Conservation (phyloP, 2,113 vertebrate species). For the Bucco capensis region DNA sequence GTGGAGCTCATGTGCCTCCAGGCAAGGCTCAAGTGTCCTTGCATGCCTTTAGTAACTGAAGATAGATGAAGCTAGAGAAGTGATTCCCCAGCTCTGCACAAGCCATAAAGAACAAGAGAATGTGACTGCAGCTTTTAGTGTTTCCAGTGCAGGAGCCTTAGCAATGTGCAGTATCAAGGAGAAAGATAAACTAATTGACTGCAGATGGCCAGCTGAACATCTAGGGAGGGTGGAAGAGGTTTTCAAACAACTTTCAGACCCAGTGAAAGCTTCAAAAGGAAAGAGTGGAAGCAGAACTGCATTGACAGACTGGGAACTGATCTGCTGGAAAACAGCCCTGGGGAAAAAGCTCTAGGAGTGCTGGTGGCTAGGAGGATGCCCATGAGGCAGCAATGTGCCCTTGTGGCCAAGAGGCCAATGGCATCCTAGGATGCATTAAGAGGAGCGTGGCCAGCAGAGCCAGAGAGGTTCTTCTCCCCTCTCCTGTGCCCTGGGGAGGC, state of each 20-base stretch:
- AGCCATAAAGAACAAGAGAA: slow-evolving; percentile 35
- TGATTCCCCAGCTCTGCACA: too few relatives aligned
- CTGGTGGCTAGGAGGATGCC: too few relatives aligned
- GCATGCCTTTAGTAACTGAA: neutral
- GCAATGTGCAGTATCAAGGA: neutral
- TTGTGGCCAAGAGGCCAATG: too few relatives aligned
- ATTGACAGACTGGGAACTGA: neutral
- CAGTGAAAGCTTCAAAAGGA: neutral
- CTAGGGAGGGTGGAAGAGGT: neutral
- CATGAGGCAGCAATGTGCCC: too few relatives aligned
- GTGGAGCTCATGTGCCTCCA: neutral
- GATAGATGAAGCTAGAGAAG: slow-evolving; percentile 24
- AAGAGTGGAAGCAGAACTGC: neutral
- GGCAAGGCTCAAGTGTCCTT: neutral
- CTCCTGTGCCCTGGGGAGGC: too few relatives aligned
- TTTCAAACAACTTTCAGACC: neutral
- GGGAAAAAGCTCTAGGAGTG: too few relatives aligned
- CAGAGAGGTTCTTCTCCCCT: too few relatives aligned
- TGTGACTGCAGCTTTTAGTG: neutral
- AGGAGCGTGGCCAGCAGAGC: too few relatives aligned
- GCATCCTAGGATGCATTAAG: too few relatives aligned
- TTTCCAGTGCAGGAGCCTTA: neutral
- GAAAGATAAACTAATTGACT: slow-evolving; percentile 44
- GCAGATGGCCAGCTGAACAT: neutral
- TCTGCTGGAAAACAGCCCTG: too few relatives aligned